Percentiles rank a stretch among this genome's conserved stretches.
These are phyloP conservation scores for Drosophila bifasciata DNA, from an alignment of 1,140 invertebrate species.

Conservation along the genomic window DNA sequence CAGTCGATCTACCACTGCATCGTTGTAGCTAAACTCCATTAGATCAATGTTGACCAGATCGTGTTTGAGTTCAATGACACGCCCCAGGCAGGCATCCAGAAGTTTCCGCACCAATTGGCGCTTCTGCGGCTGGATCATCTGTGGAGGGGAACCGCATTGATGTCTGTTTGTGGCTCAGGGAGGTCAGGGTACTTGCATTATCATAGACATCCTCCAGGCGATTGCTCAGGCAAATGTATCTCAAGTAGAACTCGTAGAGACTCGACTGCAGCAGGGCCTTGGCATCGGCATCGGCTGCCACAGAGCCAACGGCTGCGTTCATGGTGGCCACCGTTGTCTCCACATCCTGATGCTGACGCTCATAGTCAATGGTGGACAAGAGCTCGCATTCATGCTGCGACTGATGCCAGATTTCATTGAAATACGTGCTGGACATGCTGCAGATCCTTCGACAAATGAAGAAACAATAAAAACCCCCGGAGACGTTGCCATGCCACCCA, in stretches of 20 bases:
- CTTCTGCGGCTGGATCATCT: constrained; percentile 96
- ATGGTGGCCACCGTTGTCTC: constrained; percentile 74
- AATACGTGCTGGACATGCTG: constrained; percentile 89
- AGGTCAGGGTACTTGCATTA: constrained; percentile 84
- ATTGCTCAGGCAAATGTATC: constrained; percentile 91
- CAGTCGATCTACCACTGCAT: constrained; percentile 89
- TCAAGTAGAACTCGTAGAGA: constrained; percentile 83
- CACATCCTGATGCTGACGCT: constrained; percentile 85
- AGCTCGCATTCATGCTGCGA: constrained; percentile 87
- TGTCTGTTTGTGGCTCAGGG: neutral
- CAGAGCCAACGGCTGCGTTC: constrained; percentile 53
- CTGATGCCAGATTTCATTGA: constrained; percentile 88
- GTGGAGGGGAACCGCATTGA: no score
- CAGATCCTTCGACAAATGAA: neutral
- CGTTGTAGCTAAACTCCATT: constrained; percentile 94
- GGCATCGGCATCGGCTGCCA: constrained; percentile 59
- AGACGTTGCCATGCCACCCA: constrained; percentile 31
- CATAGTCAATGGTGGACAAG: constrained; percentile 87
- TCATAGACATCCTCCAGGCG: constrained; percentile 93
- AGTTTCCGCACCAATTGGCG: constrained; percentile 90
- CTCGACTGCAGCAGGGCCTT: constrained; percentile 67
- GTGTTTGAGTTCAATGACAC: constrained; percentile 91
- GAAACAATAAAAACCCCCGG: neutral
- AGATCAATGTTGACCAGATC: constrained; percentile 94
- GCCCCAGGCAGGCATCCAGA: constrained; percentile 91